These are phyloP conservation scores for Xerus rutilus DNA, from an alignment of 2,797 vertebrate species.

Conservation along the genomic window DNA sequence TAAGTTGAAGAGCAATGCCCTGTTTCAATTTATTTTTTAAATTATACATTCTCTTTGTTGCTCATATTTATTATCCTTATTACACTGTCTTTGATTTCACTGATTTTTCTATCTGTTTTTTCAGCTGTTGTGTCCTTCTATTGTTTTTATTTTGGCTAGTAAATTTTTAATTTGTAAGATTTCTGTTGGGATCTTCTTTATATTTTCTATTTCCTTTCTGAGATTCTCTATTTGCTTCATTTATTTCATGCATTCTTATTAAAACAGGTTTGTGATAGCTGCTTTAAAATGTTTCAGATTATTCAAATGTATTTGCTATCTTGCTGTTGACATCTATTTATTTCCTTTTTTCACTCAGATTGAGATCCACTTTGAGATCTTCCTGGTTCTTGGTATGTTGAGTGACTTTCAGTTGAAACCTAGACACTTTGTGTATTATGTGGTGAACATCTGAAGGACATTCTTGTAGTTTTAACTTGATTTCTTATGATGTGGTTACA, in stretches of 20 bases:
- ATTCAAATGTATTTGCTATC: not conserved
- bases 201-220: not conserved
- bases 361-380: not conserved
- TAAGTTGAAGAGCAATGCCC: not conserved
- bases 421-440: not conserved
- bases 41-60: not conserved
- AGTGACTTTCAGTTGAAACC: not conserved
- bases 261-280: not conserved
- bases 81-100: not conserved
- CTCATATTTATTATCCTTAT: not conserved
- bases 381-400: not conserved
- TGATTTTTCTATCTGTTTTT: not conserved
- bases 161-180: no score
- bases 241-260: not conserved
- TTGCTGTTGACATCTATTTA: not conserved
- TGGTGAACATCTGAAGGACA: not conserved
- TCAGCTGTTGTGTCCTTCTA: not conserved
- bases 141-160: not conserved
- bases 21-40: not conserved
- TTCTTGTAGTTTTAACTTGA: not conserved
- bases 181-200: not conserved
- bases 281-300: not conserved
- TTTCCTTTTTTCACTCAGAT: not conserved
- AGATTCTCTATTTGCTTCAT: not conserved
- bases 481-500: not conserved